Base-by-base conservation (phyloP, 2,113 vertebrate species). In the Diphyllodes magnificus region DNA sequence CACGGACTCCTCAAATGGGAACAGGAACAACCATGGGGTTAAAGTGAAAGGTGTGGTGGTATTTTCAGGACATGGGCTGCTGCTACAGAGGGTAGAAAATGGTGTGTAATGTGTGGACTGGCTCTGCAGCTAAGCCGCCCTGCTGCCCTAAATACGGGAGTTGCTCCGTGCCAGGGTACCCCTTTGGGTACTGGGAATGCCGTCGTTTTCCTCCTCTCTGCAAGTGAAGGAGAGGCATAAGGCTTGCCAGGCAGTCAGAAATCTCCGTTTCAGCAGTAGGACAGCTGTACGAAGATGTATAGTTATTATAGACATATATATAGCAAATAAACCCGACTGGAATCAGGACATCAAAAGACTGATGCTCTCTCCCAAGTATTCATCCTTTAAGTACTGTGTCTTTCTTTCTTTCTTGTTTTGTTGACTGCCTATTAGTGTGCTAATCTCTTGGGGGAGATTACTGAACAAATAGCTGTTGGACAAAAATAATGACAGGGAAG, bases 401-500 rank as follows among this genome's bases (percentile, higher is more conserved):
- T 93, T 90, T 96, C 93, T 92, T 91, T 91, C 86, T 95, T 96
- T 95, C 93, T 95, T 95, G 86, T 94, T 96, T 95, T 93, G 94
- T 96, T 95, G 94, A 92, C 95, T 96, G 90, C 91, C 91, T 97
- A 95, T 96, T 97, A 96, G 93, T 81, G 93, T 91, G 79, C 76
- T 92, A 96, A 97, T 96, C 96, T 95, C 94, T 90, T 93, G 92
- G 84, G 93, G 78, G 75, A 96, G 90, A 97, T 96, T 96, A 96
- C 86, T 85, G 93, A 95, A 94, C 92, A 95, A 96, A 96, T 95
- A 96, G 86, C 93, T 96, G 88, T 94, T 96, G 93, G 96, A 94
- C 88, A 93, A 89, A 97, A 97, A 93, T 94, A 95, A 96, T 92
- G 94, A 94, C 90, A 92, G 68, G 64, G 76, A 96, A 95, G 60